Evolutionary conservation across 2,113 vertebrate species (phyloP), one percentile per base, ranked within the genome.

Genomic region (Onychostoma macrolepis): DNA sequence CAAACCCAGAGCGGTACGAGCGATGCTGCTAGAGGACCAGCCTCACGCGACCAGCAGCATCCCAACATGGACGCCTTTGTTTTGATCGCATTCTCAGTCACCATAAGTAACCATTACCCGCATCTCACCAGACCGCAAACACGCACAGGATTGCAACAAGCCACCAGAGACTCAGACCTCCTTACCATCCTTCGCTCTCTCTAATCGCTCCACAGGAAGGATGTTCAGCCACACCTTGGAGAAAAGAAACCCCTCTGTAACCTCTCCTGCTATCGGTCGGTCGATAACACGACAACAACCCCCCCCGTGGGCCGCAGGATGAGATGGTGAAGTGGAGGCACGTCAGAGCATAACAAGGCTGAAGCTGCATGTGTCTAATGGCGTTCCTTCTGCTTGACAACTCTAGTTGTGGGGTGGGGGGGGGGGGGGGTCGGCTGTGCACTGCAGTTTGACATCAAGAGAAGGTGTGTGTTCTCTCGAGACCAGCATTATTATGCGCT

Each of bases 311-410:
- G 50, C 82, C 84, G 33, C 74, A 86, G 76, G 33, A 33, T 90
- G 80, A 48, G 28, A 48, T 26, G 67, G 50, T 76, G 48, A 86
- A 81, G 74, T 61, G 9, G 41, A 79, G 53, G 65, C 69, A 85
- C 0, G 79, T 2, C 7, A 90, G 89, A 87, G 87, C 88, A 83
- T 88, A 86, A 89, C 45, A 90, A 41, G 58, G 92, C 53, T 78
- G 88, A 90, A 75, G 86, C 80, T 86, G 89, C 91, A 90, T 89
- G 90, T 88, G 91, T 91, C 91, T 90, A 93, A 94, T 93, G 94
- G 94, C 89, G 94, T 71, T 86, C 74, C 75, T 45, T 86, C 89
- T 84, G 76, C 76, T 83, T 88, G 56, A 90, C 87, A 81, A 88
- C 80, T 81, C 48, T 26, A 58, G 7, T 48, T 6, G 82, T 24